Evolutionary conservation across 2,888 invertebrate species (phyloP).

Genomic region (Cheilosia soror): DNA sequence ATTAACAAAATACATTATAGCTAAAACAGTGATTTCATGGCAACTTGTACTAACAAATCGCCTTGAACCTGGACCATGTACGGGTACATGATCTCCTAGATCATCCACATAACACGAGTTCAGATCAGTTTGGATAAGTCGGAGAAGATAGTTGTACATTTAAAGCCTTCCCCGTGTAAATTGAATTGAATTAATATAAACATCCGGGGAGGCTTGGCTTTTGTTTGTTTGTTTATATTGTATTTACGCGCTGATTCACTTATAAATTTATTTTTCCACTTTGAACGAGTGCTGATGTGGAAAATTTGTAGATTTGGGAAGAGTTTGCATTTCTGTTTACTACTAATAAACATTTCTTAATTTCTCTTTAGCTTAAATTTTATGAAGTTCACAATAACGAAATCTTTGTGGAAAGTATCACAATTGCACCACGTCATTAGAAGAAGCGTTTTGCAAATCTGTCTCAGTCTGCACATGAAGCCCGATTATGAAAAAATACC

Average conservation of each 20-base stretch:
- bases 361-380: not conserved
- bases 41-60: not conserved
- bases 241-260: constrained; percentile 10
- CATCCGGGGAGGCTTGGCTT: constrained; percentile 47
- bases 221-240: constrained; percentile 22
- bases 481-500: no score
- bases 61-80: constrained; percentile 37
- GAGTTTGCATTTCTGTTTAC: not conserved
- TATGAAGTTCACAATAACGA: not conserved
- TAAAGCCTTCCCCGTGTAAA: not conserved
- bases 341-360: no score
- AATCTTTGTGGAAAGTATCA: no score
- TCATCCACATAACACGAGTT: constrained; percentile 10
- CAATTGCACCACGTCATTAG: no score
- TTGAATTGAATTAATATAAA: constrained; percentile 24
- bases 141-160: not conserved
- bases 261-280: not conserved
- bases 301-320: not conserved
- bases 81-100: constrained; percentile 11
- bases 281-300: not conserved
- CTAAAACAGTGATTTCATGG: not conserved
- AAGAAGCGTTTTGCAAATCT: no score
- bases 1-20: not conserved
- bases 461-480: no score
- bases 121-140: constrained; percentile 27